Evolutionary conservation across 2,113 vertebrate species (phyloP).

Genomic region (Nicator chloris): DNA sequence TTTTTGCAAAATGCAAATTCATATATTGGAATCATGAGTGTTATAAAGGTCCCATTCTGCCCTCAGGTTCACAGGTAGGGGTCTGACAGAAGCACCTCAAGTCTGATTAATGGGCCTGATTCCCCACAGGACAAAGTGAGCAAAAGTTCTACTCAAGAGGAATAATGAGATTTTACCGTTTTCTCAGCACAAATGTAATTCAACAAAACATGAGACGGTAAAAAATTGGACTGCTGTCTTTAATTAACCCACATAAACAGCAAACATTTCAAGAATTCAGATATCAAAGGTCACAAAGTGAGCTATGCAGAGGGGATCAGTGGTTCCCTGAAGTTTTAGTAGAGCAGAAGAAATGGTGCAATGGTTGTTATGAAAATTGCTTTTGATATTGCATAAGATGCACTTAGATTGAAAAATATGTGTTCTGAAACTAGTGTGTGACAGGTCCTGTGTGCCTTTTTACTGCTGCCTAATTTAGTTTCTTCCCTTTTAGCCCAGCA

Average conservation of each 20-base stretch:
- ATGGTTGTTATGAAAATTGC: not conserved
- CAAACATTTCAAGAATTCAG: not conserved
- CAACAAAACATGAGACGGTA: not conserved
- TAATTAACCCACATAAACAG: not conserved
- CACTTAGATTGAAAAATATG: not conserved
- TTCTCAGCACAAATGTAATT: not conserved
- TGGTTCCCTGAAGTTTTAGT: not conserved
- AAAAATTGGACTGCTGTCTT: not conserved
- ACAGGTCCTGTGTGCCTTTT: not conserved
- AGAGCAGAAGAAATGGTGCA: not conserved
- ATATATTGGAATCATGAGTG: accelerated
- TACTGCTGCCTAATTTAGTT: not conserved
- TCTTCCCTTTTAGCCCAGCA: not conserved
- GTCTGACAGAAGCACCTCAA: not conserved
- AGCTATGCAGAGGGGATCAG: not conserved
- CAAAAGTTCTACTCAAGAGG: not conserved
- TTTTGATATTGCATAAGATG: not conserved
- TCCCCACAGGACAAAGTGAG: not conserved
- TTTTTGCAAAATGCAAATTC: not conserved
- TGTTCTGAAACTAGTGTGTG: not conserved
- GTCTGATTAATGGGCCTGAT: not conserved
- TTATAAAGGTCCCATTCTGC: not conserved
- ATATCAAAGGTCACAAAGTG: not conserved
- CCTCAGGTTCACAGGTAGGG: not conserved
- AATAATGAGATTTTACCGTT: not conserved